phyloP scores from a whole-genome alignment of 2,888 invertebrate species.

The Drosophila anomalipes region DNA sequence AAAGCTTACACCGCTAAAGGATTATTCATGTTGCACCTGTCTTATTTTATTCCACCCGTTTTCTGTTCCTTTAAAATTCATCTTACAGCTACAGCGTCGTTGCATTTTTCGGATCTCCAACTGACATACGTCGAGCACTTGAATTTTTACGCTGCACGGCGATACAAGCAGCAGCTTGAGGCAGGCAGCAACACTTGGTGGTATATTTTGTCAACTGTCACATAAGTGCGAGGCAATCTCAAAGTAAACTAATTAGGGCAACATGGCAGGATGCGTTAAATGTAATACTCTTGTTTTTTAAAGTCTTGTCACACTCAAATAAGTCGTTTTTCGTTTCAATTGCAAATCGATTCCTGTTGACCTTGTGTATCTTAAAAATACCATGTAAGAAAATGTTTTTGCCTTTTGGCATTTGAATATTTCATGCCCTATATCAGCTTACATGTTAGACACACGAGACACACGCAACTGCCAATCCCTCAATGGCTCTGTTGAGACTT shows the following conservation, averaged over 20 bases:
- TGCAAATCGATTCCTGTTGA: slow-evolving; percentile 1
- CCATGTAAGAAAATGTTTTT: slow-evolving; percentile 21
- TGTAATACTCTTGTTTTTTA: slow-evolving; percentile 7
- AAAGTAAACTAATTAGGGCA: slow-evolving; percentile 67
- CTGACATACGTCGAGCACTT: slow-evolving; percentile 23
- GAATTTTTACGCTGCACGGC: slow-evolving; percentile 34
- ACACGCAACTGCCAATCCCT: slow-evolving; percentile 6
- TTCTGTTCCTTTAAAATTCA: slow-evolving; percentile 18
- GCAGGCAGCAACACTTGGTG: slow-evolving; percentile 31
- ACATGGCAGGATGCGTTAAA: slow-evolving; percentile 2
- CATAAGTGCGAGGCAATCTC: slow-evolving; percentile 41
- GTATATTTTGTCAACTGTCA: slow-evolving; percentile 56
- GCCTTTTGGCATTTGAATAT: slow-evolving; percentile 38
- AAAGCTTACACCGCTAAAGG: slow-evolving; percentile 13
- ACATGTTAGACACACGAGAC: slow-evolving; percentile 31
- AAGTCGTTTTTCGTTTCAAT: background rate
- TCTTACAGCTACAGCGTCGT: background rate
- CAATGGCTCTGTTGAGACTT: background rate
- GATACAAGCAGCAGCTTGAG: slow-evolving; percentile 14
- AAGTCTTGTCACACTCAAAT: background rate
- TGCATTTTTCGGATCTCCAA: background rate
- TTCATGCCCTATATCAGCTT: slow-evolving; percentile 49
- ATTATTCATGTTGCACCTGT: slow-evolving; percentile 28
- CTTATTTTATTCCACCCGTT: background rate
- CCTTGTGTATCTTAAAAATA: slow-evolving; percentile 7